Evolutionary conservation across 92 coral and sea anemone species (phyloP).

Genomic region (Epizoanthus scotinus): DNA sequence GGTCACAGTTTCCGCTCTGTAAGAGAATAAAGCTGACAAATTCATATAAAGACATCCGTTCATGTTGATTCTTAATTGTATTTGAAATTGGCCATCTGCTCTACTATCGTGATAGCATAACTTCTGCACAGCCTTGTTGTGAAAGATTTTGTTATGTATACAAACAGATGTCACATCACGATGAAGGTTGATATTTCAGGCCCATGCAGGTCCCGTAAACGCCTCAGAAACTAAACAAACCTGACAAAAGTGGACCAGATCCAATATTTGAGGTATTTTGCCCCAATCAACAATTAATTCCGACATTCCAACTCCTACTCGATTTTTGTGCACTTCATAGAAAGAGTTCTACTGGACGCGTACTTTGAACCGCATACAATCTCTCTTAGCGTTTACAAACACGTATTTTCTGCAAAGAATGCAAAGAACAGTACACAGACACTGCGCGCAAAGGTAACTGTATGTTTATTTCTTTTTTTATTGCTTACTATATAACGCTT

Average conservation of each 20-base stretch:
- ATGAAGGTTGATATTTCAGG: background rate
- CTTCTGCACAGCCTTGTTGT: too few relatives aligned
- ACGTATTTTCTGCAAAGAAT: too few relatives aligned
- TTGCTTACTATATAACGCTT: too few relatives aligned
- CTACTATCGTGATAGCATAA: too few relatives aligned
- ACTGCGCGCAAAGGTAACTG: too few relatives aligned
- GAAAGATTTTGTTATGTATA: background rate
- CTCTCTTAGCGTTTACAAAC: too few relatives aligned
- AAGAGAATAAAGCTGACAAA: background rate
- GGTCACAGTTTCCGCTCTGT: too few relatives aligned
- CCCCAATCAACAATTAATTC: background rate
- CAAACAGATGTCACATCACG: constrained; percentile 5
- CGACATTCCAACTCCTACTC: background rate
- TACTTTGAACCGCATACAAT: too few relatives aligned
- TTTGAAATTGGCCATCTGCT: too few relatives aligned
- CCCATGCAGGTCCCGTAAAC: constrained; percentile 16
- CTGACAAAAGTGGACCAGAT: constrained; percentile 5
- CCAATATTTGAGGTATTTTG: background rate
- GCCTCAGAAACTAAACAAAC: background rate
- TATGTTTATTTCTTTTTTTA: too few relatives aligned
- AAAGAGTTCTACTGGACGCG: too few relatives aligned
- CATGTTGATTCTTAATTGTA: background rate
- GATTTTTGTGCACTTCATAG: background rate
- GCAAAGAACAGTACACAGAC: too few relatives aligned
- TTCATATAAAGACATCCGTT: background rate